Evolutionary conservation across 2,888 invertebrate genomes (phyloP).

Genomic region (Hoplodrina ambigua): DNA sequence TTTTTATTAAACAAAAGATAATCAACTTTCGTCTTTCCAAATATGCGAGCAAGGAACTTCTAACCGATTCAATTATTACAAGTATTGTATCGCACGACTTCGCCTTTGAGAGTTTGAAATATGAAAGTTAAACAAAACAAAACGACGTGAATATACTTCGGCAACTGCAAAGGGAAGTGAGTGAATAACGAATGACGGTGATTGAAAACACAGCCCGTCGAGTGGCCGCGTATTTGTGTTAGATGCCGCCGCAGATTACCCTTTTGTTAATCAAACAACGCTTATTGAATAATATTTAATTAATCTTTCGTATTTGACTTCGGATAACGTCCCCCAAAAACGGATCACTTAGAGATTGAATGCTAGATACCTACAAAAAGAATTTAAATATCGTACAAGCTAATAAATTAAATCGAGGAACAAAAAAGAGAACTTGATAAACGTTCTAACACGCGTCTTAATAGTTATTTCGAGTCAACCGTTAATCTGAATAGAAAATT

Average conservation of each 20-base stretch:
- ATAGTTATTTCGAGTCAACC: conserved; percentile 73
- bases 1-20: conserved; percentile 46
- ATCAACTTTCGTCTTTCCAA: conserved; percentile 74
- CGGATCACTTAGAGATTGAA: conserved; percentile 66
- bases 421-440: conserved; percentile 59
- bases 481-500: conserved; percentile 80
- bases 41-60: conserved; percentile 74
- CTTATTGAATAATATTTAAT: conserved; percentile 89
- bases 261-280: conserved; percentile 89
- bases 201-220: conserved; percentile 87
- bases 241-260: conserved; percentile 90
- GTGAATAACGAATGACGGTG: conserved; percentile 89
- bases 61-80: conserved; percentile 82
- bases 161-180: conserved; percentile 88
- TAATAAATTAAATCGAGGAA: conserved; percentile 49
- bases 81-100: conserved; percentile 82
- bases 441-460: conserved; percentile 69
- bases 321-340: conserved; percentile 69
- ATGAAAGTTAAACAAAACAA: conserved; percentile 89
- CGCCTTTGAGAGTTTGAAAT: conserved; percentile 80
- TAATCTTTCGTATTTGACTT: conserved; percentile 88
- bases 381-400: conserved; percentile 62
- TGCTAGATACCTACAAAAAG: conserved; percentile 60
- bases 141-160: conserved; percentile 84
- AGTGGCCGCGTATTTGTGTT: conserved; percentile 87